These are phyloP conservation scores for Spodoptera litura DNA, from an alignment of 1,140 invertebrate genomes.

Conservation along the genomic window DNA sequence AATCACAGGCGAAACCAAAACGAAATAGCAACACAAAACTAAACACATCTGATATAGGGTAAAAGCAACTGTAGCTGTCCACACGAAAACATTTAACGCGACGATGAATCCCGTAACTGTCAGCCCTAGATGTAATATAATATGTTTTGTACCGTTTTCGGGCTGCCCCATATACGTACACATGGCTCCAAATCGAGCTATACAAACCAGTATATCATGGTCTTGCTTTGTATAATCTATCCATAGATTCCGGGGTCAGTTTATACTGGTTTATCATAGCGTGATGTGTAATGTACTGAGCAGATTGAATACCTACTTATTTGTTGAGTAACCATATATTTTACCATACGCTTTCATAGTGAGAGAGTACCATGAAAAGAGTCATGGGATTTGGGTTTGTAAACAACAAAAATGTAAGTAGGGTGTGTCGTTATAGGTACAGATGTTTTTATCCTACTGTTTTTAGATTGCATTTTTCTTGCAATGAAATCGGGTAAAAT, in stretches of 20 bases:
- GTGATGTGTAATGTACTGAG: neutral
- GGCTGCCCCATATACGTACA: constrained; percentile 9
- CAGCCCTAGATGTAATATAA: constrained; percentile 3
- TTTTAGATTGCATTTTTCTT: too few species aligned
- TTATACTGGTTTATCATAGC: too few species aligned
- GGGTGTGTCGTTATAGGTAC: neutral
- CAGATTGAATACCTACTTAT: neutral
- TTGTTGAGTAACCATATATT: constrained; percentile 26
- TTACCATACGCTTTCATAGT: neutral
- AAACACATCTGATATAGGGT: too few species aligned
- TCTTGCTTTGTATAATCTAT: too few species aligned
- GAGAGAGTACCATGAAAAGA: constrained; percentile 2
- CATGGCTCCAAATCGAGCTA: too few species aligned
- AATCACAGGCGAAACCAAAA: too few species aligned
- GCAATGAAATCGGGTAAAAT: too few species aligned
- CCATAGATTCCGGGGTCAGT: too few species aligned
- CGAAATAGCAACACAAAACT: too few species aligned
- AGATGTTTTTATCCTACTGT: neutral
- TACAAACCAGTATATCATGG: too few species aligned
- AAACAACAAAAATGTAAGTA: neutral
- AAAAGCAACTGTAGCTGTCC: too few species aligned
- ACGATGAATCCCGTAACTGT: neutral
- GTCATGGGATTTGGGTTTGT: constrained; percentile 11
- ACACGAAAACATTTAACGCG: neutral
- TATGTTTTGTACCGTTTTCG: constrained; percentile 21